These are phyloP conservation scores for Cathartes aura DNA, from an alignment of 2,113 vertebrate genomes.

Conservation along the genomic window DNA sequence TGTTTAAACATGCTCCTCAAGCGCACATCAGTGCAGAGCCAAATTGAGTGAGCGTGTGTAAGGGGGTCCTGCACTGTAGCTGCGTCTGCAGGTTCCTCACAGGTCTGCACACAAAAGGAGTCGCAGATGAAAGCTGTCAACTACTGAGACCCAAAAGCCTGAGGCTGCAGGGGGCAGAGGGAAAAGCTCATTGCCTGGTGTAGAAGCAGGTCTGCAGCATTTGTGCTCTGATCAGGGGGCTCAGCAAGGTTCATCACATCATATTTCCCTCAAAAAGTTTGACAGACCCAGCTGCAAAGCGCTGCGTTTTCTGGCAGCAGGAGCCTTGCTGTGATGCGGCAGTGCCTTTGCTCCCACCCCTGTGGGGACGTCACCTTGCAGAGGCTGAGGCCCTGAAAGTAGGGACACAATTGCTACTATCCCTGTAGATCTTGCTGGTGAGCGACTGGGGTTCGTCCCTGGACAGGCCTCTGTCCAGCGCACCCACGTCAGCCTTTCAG, in stretches of 20 bases:
- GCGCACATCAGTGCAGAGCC: neutral
- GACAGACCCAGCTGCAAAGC: neutral
- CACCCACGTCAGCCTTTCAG: neutral
- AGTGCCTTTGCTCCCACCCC: neutral
- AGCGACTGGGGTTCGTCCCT: neutral
- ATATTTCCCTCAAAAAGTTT: neutral
- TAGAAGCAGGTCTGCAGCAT: neutral
- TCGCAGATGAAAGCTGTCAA: slow-evolving; percentile 1
- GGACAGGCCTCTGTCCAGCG: neutral
- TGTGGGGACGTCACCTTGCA: neutral
- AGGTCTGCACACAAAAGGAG: neutral
- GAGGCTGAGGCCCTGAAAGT: neutral
- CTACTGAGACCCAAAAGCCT: slow-evolving; percentile 17
- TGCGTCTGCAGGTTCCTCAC: neutral
- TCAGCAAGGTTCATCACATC: neutral
- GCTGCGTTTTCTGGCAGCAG: neutral
- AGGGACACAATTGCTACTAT: neutral
- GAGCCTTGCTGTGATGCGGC: neutral
- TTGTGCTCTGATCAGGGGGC: neutral
- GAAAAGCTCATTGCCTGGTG: neutral
- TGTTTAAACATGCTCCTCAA: neutral
- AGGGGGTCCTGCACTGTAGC: neutral
- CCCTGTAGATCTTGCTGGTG: neutral
- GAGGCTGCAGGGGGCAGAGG: neutral
- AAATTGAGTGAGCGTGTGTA: neutral